phyloP scores from a whole-genome alignment of 1,140 invertebrate genomes.

The Lethocerus indicus region DNA sequence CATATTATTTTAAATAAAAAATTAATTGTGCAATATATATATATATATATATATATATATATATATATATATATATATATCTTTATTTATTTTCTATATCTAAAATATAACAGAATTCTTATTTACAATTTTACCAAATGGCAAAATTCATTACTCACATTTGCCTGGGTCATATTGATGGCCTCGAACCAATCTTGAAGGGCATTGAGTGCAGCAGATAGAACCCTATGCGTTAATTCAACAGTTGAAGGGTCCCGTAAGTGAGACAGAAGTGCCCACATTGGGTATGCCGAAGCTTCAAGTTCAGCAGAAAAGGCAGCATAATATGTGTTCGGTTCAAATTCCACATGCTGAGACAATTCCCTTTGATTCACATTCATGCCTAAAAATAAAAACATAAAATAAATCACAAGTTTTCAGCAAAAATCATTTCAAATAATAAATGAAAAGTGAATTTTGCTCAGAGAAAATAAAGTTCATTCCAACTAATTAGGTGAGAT shows the following conservation, averaged over 20 bases:
- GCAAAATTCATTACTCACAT: conserved; percentile 9
- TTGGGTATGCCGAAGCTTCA: conserved; percentile 88
- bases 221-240: conserved; percentile 50
- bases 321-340: conserved; percentile 92
- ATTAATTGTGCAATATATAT: too few species aligned
- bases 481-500: too few species aligned
- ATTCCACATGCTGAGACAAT: conserved; percentile 82
- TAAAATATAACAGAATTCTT: too few species aligned
- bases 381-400: conserved; percentile 31
- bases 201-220: conserved; percentile 52
- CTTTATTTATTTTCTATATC: too few species aligned
- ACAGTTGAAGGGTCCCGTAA: conserved; percentile 53
- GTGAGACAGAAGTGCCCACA: conserved; percentile 90
- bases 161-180: conserved; percentile 31
- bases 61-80: too few species aligned
- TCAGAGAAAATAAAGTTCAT: too few species aligned
- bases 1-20: too few species aligned
- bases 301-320: conserved; percentile 92
- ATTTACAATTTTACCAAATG: too few species aligned
- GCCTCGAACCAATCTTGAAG: conserved; percentile 75
- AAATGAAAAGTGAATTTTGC: too few species aligned
- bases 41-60: too few species aligned
- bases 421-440: too few species aligned
- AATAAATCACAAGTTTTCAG: too few species aligned
- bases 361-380: conserved; percentile 93